Evolutionary conservation across 2,888 invertebrate species (phyloP).

Genomic region (Pseudococcus viburni): DNA sequence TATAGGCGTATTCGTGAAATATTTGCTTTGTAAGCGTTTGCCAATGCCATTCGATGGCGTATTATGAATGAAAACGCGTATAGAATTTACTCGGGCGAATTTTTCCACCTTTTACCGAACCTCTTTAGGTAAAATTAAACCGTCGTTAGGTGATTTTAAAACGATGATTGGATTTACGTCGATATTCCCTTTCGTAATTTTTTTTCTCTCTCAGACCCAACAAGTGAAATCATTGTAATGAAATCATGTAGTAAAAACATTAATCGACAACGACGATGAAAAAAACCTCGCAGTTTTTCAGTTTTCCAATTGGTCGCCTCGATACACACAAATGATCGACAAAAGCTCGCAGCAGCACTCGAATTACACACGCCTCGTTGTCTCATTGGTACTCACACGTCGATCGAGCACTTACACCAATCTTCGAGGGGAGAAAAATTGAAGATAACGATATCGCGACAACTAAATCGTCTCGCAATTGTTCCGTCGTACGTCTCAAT

Average conservation of each 20-base stretch:
- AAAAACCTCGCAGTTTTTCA: background rate
- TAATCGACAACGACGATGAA: too few relatives aligned
- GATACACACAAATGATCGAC: background rate
- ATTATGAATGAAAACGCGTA: background rate
- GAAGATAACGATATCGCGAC: too few relatives aligned
- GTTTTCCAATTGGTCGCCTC: background rate
- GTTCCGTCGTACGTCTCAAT: constrained; percentile 1
- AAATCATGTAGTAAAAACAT: too few relatives aligned
- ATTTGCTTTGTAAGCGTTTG: constrained; percentile 1
- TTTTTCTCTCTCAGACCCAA: too few relatives aligned
- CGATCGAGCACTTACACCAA: too few relatives aligned
- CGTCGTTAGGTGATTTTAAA: background rate
- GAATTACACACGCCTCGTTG: too few relatives aligned
- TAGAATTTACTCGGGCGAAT: background rate
- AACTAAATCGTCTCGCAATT: background rate
- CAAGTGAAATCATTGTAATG: too few relatives aligned
- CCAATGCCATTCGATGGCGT: background rate
- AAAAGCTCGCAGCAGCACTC: too few relatives aligned
- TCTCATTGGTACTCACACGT: too few relatives aligned
- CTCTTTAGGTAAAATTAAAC: background rate
- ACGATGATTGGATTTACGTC: too few relatives aligned
- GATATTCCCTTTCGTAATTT: too few relatives aligned
- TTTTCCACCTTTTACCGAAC: background rate
- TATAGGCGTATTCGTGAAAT: background rate
- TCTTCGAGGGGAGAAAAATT: too few relatives aligned